Base-by-base conservation (phyloP, 2,888 invertebrate genomes). In the Megamerina dolium region DNA sequence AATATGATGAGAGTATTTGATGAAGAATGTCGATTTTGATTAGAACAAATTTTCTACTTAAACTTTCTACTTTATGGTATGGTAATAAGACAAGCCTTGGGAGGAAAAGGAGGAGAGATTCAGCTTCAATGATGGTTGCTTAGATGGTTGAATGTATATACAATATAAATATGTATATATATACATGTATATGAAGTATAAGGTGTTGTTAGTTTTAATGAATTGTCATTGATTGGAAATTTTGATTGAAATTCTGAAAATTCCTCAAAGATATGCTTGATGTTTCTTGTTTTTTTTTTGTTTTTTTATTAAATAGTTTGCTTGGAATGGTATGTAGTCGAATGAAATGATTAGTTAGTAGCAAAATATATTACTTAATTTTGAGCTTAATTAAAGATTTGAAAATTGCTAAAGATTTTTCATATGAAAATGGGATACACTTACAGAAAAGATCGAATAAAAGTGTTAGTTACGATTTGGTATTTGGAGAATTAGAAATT, bases 161-260 rank as follows among this genome's bases (percentile, higher is more conserved):
- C n/a, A n/a, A n/a, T n/a, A n/a, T n/a, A n/a, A n/a, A n/a, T n/a
- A n/a, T n/a, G n/a, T n/a, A n/a, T n/a, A n/a, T n/a, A n/a, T n/a
- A n/a, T n/a, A n/a, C n/a, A n/a, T n/a, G n/a, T n/a, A n/a, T n/a
- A n/a, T n/a, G n/a, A n/a, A n/a, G n/a, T n/a, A n/a, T n/a, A n/a
- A n/a, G n/a, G n/a, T n/a, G n/a, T n/a, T n/a, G n/a, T n/a, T n/a
- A n/a, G n/a, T n/a, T n/a, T 55, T 62, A 62, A 62, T 62, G 64
- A 66, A 65, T 66, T 65, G 65, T 66, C 65, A 65, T 66, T 65
- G 65, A 65, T 66, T 65, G 67, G 64, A 65, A 66, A 67, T 65
- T 66, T 64, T 66, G 64, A 66, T 65, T 65, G 64, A 57, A 64
- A 63, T 60, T 60, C 53, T 51, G 46, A 55, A 55, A 53, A 50